These are phyloP conservation scores for Eremobia ochroleuca DNA, from an alignment of 2,888 invertebrate species.

Conservation along the genomic window DNA sequence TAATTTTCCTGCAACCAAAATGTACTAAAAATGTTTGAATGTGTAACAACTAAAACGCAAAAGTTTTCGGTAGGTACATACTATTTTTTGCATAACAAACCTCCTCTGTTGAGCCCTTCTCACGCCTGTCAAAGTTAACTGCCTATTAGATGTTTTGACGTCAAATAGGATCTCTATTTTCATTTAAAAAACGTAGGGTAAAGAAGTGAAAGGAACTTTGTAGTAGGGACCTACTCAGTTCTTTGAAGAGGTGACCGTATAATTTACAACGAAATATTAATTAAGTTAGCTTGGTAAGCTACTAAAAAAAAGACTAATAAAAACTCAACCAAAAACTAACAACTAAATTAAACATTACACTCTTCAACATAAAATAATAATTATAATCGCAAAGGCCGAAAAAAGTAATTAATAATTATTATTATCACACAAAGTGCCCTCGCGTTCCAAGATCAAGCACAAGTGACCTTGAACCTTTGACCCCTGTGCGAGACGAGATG, in stretches of 20 bases:
- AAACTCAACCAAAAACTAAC: neutral
- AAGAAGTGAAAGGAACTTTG: neutral
- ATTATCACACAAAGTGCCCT: neutral
- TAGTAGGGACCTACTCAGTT: neutral
- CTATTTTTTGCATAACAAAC: neutral
- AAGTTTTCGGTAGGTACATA: neutral
- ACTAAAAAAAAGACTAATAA: neutral
- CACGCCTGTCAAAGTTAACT: constrained; percentile 71
- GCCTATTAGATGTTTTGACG: constrained; percentile 45
- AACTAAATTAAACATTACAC: neutral
- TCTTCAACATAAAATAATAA: constrained; percentile 5
- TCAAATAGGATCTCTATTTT: constrained; percentile 54
- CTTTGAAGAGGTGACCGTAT: neutral
- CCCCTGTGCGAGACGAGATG: constrained; percentile 13
- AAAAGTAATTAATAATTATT: neutral
- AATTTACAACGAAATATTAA: constrained; percentile 5
- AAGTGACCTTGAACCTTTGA: constrained; percentile 24
- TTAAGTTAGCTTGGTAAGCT: neutral
- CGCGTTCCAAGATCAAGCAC: neutral
- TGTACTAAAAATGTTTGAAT: neutral
- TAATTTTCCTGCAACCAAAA: neutral
- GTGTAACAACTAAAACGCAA: neutral
- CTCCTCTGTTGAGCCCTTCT: constrained; percentile 37
- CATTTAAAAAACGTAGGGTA: constrained; percentile 11
- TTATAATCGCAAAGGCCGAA: neutral